phyloP scores from a whole-genome alignment of 1,140 invertebrate species.

The Penaeus chinensis region DNA sequence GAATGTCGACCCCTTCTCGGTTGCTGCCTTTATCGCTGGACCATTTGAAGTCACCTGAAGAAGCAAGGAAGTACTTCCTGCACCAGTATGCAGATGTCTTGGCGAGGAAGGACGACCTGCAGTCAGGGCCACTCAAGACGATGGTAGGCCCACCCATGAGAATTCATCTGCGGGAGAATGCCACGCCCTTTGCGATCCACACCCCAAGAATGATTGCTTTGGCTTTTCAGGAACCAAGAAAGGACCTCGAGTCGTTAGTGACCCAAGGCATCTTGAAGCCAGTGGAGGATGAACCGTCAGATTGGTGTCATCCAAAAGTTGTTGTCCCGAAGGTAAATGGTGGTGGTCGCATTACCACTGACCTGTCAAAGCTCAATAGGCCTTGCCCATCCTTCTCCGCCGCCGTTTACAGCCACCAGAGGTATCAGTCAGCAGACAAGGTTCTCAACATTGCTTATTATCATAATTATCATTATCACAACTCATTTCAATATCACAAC shows the following conservation, averaged over 20 bases:
- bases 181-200: constrained; percentile 1
- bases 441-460: background rate
- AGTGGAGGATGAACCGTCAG: background rate
- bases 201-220: constrained; percentile 4
- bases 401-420: background rate
- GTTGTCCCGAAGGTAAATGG: background rate
- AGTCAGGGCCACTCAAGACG: background rate
- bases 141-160: constrained; percentile 7
- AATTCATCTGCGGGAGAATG: background rate
- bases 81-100: background rate
- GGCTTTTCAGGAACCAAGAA: background rate
- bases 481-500: too few relatives aligned
- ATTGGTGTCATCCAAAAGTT: background rate
- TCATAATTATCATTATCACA: too few relatives aligned
- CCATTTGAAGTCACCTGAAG: background rate
- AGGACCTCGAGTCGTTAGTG: background rate
- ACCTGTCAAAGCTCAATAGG: background rate
- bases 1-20: background rate
- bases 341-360: background rate
- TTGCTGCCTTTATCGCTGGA: background rate
- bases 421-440: background rate
- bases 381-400: background rate
- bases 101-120: background rate
- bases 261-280: background rate
- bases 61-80: constrained; percentile 23